phyloP scores from a whole-genome alignment of 1,140 invertebrate genomes.

The Brachionus plicatilis region DNA sequence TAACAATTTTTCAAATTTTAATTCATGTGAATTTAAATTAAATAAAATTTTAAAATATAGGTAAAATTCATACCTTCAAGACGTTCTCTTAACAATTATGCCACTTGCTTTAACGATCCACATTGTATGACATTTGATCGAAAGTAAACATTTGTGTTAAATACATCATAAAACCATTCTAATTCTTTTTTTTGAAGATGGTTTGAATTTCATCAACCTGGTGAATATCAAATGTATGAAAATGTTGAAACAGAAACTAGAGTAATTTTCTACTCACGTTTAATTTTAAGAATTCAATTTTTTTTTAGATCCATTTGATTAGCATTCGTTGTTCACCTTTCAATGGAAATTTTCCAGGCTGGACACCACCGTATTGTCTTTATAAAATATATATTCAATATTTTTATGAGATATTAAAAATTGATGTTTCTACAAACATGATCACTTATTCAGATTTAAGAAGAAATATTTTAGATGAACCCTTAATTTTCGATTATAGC shows the following conservation, averaged over 20 bases:
- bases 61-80: neutral
- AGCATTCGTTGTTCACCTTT: neutral
- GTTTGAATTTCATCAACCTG: neutral
- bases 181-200: neutral
- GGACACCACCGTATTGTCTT: neutral
- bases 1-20: neutral
- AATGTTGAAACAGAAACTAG: neutral
- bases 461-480: neutral
- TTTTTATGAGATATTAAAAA: neutral
- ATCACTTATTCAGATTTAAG: neutral
- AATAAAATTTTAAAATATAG: neutral
- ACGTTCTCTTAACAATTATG: neutral
- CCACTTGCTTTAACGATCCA: neutral
- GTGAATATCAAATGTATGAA: slow-evolving; percentile 18
- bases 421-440: neutral
- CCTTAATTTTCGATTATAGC: neutral
- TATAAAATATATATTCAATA: neutral
- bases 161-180: neutral
- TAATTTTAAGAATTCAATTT: neutral
- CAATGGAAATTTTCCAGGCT: neutral
- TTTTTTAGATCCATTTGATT: neutral
- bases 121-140: neutral
- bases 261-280: neutral
- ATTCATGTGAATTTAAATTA: neutral
- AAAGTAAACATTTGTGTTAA: neutral